phyloP scores from a whole-genome alignment of 2,888 invertebrate genomes.

The Lamellibrachia columna region DNA sequence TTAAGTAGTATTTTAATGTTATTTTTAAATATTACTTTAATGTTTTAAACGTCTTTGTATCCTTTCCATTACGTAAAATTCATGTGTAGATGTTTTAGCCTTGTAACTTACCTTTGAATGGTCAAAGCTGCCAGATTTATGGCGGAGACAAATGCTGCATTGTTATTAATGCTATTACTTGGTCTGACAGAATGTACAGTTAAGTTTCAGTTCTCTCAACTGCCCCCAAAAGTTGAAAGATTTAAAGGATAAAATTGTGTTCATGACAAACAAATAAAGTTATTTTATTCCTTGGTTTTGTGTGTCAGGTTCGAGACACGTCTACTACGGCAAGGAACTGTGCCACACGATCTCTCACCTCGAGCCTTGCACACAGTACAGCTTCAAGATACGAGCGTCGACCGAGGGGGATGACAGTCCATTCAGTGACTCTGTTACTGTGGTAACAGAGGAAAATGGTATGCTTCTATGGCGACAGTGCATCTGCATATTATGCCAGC shows the following conservation, averaged over 20 bases:
- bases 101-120: no score
- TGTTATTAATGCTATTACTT: no score
- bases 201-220: no score
- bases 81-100: no score
- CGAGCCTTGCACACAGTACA: conserved; percentile 53
- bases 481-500: not conserved
- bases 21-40: no score
- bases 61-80: no score
- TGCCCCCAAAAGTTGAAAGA: no score
- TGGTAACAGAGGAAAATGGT: conserved; percentile 23
- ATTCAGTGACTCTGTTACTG: conserved; percentile 50
- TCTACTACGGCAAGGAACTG: conserved; percentile 55
- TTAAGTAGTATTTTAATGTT: no score
- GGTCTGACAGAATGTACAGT: no score
- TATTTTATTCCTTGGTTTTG: not conserved
- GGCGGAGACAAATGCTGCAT: no score
- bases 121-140: no score
- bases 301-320: conserved; percentile 49
- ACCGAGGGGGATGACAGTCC: conserved; percentile 61
- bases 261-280: not conserved
- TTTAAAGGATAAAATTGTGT: not conserved
- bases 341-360: conserved; percentile 49
- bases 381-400: conserved; percentile 53
- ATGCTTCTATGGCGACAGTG: not conserved
- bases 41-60: no score